These are phyloP conservation scores for Xiphydria camelus DNA, from an alignment of 2,888 invertebrate species.

Conservation along the genomic window DNA sequence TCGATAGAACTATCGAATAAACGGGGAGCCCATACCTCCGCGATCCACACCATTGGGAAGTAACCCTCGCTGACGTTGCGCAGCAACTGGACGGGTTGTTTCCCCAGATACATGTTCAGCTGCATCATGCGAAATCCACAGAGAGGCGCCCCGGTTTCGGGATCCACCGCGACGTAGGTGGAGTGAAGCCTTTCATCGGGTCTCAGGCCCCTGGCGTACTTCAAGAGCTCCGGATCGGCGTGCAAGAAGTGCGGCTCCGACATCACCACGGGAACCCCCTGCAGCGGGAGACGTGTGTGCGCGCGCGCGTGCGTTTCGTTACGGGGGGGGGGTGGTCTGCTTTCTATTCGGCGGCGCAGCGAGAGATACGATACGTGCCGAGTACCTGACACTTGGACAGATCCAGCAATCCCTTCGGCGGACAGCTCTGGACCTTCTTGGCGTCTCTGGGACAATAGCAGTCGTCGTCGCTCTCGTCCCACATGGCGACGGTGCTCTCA, in stretches of 20 bases:
- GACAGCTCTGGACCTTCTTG: constrained; percentile 59
- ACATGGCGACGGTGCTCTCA: constrained; percentile 55
- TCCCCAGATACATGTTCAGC: constrained; percentile 62
- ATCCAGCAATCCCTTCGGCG: constrained; percentile 62
- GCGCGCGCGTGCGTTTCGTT: background rate
- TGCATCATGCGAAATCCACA: constrained; percentile 62
- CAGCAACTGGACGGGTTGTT: constrained; percentile 58
- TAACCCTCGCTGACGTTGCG: constrained; percentile 61
- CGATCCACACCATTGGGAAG: constrained; percentile 65
- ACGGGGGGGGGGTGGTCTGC: too few species aligned
- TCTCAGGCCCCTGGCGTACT: constrained; percentile 61
- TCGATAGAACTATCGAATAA: too few species aligned
- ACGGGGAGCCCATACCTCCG: too few species aligned
- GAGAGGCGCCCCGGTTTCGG: constrained; percentile 63
- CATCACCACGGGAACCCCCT: constrained; percentile 66
- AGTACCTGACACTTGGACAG: constrained; percentile 50
- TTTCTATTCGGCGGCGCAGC: too few species aligned
- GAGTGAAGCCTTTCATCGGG: constrained; percentile 63
- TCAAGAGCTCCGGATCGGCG: constrained; percentile 61
- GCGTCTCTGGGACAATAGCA: constrained; percentile 63
- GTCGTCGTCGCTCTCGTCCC: constrained; percentile 59
- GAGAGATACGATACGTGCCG: too few species aligned
- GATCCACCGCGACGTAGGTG: constrained; percentile 66
- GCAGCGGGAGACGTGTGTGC: constrained; percentile 16
- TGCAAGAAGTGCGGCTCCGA: constrained; percentile 71